Conservation (phyloP, 2,888 invertebrate species). For the Torymus aiolomorphi region DNA sequence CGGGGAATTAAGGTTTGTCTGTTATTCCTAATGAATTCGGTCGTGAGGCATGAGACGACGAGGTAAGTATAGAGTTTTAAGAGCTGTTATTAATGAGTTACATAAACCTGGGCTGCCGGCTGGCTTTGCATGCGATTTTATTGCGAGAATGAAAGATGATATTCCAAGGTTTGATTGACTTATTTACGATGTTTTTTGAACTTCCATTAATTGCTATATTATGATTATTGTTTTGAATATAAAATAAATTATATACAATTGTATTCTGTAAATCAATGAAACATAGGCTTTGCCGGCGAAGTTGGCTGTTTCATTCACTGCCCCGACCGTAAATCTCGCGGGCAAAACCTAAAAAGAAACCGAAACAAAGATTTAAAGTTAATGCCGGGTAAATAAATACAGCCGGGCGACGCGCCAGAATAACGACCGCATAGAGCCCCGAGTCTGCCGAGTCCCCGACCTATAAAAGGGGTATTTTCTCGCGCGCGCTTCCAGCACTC, state of each 20-base stretch:
- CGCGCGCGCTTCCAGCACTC: not conserved
- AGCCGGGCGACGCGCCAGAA: conserved; percentile 11
- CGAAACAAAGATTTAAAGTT: conserved; percentile 50
- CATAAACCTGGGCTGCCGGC: not conserved
- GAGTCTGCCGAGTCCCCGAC: not conserved
- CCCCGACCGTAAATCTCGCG: conserved; percentile 18
- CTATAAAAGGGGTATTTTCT: conserved; percentile 46
- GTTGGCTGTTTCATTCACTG: conserved; percentile 23
- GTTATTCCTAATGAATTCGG: conserved; percentile 28
- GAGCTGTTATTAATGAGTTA: conserved; percentile 9
- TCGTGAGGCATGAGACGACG: conserved; percentile 1
- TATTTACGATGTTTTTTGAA: too few species aligned
- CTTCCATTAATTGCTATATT: too few species aligned
- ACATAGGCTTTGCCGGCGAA: not conserved
- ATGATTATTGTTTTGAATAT: too few species aligned
- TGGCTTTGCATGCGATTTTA: too few species aligned
- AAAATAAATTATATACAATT: too few species aligned
- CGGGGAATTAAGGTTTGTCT: conserved; percentile 22
- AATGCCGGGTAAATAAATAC: conserved; percentile 51
- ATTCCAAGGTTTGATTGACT: too few species aligned
- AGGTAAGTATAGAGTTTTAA: not conserved
- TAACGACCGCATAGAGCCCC: conserved; percentile 23
- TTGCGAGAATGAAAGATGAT: too few species aligned
- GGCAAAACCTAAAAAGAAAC: conserved; percentile 41
- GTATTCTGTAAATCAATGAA: too few species aligned